Evolutionary conservation across 1,140 invertebrate species (phyloP).

Genomic region (Monomorium pharaonis): DNA sequence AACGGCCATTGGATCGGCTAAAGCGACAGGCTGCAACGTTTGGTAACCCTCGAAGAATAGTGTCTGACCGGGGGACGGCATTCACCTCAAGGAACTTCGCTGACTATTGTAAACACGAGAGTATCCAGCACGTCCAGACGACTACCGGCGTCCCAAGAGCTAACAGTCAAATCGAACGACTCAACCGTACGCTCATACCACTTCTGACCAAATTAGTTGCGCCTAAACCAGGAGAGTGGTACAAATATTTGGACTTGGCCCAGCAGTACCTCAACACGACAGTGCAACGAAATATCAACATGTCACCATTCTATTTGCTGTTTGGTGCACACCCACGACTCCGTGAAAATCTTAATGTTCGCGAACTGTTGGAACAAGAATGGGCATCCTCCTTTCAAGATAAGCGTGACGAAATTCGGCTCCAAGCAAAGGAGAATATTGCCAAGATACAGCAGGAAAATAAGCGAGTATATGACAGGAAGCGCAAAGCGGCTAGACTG

Average conservation of each 20-base stretch:
- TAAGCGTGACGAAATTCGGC: too few species aligned
- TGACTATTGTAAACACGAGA: slow-evolving; percentile 61
- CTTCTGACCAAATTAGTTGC: slow-evolving; percentile 74
- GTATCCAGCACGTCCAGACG: slow-evolving; percentile 72
- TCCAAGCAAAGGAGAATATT: too few species aligned
- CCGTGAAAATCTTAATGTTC: too few species aligned
- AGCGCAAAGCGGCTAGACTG: too few species aligned
- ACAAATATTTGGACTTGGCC: slow-evolving; percentile 69
- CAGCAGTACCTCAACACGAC: slow-evolving; percentile 77
- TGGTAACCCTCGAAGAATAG: not conserved
- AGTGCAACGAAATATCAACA: slow-evolving; percentile 73
- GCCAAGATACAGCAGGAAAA: too few species aligned
- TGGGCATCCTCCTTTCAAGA: too few species aligned
- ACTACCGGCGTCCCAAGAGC: slow-evolving; percentile 72
- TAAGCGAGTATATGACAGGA: too few species aligned
- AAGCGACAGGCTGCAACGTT: not conserved
- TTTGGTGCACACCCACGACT: too few species aligned
- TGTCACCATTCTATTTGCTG: slow-evolving; percentile 77
- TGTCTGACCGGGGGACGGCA: not conserved
- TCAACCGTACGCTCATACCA: slow-evolving; percentile 71
- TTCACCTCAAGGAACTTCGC: not conserved
- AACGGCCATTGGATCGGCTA: not conserved
- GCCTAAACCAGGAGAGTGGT: slow-evolving; percentile 73
- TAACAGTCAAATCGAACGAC: slow-evolving; percentile 78
- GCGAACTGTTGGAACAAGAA: too few species aligned